Evolutionary conservation across 2,797 vertebrate species (phyloP).

Genomic region (Cephalopachus bancanus): DNA sequence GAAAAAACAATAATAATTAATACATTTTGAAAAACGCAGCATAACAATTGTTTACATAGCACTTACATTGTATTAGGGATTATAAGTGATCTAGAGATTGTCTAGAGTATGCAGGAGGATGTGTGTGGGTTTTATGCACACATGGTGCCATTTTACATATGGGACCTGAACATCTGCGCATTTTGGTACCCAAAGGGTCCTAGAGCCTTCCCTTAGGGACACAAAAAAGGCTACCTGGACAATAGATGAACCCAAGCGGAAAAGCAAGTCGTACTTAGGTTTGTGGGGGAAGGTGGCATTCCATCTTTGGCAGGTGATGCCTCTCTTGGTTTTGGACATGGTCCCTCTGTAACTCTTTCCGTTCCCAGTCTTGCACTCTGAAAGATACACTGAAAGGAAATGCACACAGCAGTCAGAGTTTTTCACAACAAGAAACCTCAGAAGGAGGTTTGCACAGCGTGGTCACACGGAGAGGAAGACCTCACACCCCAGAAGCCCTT

Average conservation of each 20-base stretch:
- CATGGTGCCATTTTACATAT: background rate
- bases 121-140: background rate
- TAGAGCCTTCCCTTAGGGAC: background rate
- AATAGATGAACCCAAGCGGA: rapidly evolving
- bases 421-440: background rate
- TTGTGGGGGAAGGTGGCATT: conserved; percentile 88
- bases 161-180: background rate
- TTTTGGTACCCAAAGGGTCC: background rate
- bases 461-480: rapidly evolving
- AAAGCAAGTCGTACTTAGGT: conserved; percentile 90
- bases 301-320: conserved; percentile 94
- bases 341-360: conserved; percentile 95
- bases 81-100: background rate
- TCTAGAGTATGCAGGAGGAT: no score
- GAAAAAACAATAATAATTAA: background rate
- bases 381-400: conserved; percentile 91
- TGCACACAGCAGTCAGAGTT: background rate
- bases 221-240: background rate
- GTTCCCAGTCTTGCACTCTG: conserved; percentile 92
- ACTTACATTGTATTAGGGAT: background rate
- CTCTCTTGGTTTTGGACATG: conserved; percentile 90
- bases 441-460: background rate
- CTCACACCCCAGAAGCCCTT: rapidly evolving
- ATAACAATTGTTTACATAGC: background rate
- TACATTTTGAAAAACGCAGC: background rate